phyloP scores from a whole-genome alignment of 1,140 invertebrate species.

The Drosophila nigromelanica region DNA sequence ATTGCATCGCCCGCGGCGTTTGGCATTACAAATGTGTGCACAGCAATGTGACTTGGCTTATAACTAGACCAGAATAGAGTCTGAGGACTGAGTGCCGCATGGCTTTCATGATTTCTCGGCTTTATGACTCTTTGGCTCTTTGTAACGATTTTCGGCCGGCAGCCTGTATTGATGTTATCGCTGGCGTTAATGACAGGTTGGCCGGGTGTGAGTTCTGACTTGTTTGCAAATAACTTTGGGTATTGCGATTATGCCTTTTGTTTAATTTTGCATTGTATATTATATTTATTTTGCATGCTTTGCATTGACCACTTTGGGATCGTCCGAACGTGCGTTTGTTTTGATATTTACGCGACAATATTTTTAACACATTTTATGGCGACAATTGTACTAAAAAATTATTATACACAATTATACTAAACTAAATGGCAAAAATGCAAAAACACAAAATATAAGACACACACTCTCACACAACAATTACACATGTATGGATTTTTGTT shows the following conservation, averaged over 20 bases:
- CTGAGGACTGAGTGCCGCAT: conserved; percentile 20
- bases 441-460: conserved; percentile 28
- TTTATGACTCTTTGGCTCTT: conserved; percentile 18
- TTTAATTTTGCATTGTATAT: conserved; percentile 28
- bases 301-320: conserved; percentile 13
- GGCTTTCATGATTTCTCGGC: conserved; percentile 17
- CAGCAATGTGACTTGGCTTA: conserved; percentile 59
- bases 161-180: conserved; percentile 44
- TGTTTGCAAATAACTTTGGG: conserved; percentile 10
- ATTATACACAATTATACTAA: conserved; percentile 44
- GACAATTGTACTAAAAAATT: conserved; percentile 40
- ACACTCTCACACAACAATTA: conserved; percentile 33
- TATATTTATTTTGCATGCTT: conserved; percentile 17
- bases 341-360: conserved; percentile 66
- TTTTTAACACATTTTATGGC: conserved; percentile 54
- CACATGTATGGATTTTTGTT: conserved; percentile 14
- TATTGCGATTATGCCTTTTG: conserved; percentile 40
- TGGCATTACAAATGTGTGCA: conserved; percentile 46
- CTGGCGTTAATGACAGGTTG: conserved; percentile 25
- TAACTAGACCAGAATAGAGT: conserved; percentile 19
- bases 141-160: conserved; percentile 16
- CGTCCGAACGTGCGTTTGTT: conserved; percentile 64
- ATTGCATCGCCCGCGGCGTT: conserved; percentile 62
- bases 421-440: conserved; percentile 47
- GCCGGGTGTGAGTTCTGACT: background rate